Conservation (phyloP, 2,797 vertebrate genomes). For the Vespertilio murinus region DNA sequence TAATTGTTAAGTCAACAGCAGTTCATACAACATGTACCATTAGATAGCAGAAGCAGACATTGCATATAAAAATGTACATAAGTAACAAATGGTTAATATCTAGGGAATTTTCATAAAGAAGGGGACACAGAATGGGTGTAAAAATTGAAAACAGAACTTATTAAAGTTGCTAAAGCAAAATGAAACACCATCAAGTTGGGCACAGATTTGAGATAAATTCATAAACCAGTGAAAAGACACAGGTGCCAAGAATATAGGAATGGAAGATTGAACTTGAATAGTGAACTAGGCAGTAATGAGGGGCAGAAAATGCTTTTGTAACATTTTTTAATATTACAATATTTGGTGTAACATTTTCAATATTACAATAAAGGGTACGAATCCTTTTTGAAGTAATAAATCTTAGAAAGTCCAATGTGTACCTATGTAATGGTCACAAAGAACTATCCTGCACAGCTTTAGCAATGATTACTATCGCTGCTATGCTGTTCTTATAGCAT, state of each 20-base stretch:
- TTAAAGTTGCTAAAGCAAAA: slow-evolving; percentile 2
- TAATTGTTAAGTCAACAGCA: not conserved
- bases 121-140: not conserved
- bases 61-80: not conserved
- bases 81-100: not conserved
- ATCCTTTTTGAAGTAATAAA: not conserved
- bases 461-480: not conserved
- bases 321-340: not conserved
- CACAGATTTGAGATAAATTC: not conserved
- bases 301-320: not conserved
- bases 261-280: not conserved
- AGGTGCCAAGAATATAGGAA: not conserved
- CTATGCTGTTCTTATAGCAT: not conserved
- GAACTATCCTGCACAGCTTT: not conserved
- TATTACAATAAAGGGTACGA: not conserved
- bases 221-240: not conserved
- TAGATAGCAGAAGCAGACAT: not conserved
- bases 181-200: not conserved
- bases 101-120: not conserved
- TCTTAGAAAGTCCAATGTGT: not conserved
- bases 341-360: not conserved
- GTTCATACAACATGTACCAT: not conserved
- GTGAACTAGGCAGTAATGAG: not conserved
- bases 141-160: not conserved
- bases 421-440: not conserved